Evolutionary conservation across 2,113 vertebrate species (phyloP).

Genomic region (Clarias batrachus): DNA sequence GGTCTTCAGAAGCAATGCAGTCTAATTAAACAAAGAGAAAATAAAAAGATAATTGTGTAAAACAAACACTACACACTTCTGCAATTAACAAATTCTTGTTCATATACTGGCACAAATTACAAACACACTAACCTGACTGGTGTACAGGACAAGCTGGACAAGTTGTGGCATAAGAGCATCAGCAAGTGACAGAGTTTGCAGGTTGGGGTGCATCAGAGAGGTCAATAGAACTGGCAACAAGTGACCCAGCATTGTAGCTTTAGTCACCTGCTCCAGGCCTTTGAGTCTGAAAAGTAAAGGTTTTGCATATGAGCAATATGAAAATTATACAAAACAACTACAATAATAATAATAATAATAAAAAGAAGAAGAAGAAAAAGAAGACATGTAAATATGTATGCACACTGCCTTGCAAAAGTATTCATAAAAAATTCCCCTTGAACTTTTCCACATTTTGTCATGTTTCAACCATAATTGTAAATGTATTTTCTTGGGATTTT

Average conservation of each 20-base stretch:
- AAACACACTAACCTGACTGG: conserved; percentile 83
- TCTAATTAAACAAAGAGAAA: conserved; percentile 73
- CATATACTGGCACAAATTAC: not conserved
- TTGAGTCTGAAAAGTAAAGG: conserved; percentile 81
- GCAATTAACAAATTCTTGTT: not conserved
- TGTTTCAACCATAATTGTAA: too few species aligned
- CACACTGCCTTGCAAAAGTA: too few species aligned
- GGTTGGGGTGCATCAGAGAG: conserved; percentile 95
- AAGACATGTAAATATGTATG: too few species aligned
- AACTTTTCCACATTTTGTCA: too few species aligned
- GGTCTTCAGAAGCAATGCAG: conserved; percentile 92
- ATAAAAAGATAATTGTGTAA: not conserved
- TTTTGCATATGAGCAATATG: not conserved
- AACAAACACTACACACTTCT: not conserved
- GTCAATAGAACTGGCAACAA: conserved; percentile 92
- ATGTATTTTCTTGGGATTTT: too few species aligned
- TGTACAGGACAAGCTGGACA: conserved; percentile 95
- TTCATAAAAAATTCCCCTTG: too few species aligned
- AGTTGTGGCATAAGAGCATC: conserved; percentile 97
- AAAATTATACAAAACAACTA: not conserved
- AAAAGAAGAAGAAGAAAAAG: not conserved
- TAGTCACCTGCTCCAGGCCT: conserved; percentile 94
- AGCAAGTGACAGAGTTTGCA: conserved; percentile 91
- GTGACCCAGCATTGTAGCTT: conserved; percentile 96
- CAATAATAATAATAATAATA: not conserved